Conservation (phyloP, 2,113 vertebrate genomes). For the Narcine bancroftii region DNA sequence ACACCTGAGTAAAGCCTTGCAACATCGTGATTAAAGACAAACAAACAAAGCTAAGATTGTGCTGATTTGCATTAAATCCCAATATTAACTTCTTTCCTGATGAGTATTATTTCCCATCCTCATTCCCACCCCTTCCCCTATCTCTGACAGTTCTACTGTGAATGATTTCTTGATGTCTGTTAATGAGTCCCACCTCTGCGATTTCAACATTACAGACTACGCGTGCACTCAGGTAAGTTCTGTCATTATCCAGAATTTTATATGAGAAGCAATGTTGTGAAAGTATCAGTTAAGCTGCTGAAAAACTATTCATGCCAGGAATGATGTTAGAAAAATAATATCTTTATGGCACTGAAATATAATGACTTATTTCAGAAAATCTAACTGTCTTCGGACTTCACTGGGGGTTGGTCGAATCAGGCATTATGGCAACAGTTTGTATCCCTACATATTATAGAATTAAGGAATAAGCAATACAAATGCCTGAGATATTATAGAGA, state of each 20-base stretch:
- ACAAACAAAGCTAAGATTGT: background rate
- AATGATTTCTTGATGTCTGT: conserved; percentile 3
- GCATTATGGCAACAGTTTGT: background rate
- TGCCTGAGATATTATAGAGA: background rate
- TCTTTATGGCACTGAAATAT: background rate
- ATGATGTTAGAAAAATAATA: background rate
- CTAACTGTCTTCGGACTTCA: background rate
- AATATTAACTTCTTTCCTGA: background rate
- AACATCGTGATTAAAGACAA: background rate
- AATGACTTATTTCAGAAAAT: background rate
- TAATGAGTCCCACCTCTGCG: background rate
- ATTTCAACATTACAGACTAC: background rate
- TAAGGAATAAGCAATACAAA: background rate
- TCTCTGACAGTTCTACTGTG: background rate
- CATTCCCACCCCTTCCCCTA: too few species aligned
- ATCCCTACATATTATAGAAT: background rate
- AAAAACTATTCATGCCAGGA: background rate
- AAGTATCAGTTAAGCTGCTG: background rate
- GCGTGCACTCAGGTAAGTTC: conserved; percentile 28
- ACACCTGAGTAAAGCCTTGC: background rate
- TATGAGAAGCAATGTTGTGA: background rate
- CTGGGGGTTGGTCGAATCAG: background rate
- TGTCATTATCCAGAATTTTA: background rate
- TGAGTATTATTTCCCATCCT: background rate
- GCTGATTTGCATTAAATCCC: background rate